Percentiles rank a stretch among this genome's conserved stretches.
Conservation (phyloP, 2,797 vertebrate genomes). For the Cyprinella venusta region DNA sequence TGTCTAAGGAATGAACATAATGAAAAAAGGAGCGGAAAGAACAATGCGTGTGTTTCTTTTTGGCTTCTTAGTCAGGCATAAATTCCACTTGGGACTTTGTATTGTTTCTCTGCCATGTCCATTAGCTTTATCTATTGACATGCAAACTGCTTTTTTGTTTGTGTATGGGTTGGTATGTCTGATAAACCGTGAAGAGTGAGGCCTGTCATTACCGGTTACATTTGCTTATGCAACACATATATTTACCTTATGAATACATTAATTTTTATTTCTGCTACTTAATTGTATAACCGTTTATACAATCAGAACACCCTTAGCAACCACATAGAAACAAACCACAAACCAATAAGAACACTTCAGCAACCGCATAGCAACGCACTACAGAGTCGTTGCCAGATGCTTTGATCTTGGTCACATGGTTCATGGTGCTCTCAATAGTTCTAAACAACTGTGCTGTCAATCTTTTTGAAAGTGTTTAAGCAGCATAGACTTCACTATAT, state of each 20-base stretch:
- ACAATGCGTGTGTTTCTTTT: slow-evolving; percentile 44
- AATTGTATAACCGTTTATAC: background rate
- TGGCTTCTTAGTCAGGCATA: slow-evolving; percentile 37
- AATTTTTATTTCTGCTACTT: background rate
- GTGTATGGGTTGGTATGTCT: background rate
- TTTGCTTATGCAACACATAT: background rate
- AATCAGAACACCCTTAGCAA: background rate
- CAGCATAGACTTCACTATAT: no score
- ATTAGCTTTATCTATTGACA: background rate
- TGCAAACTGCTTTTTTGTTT: slow-evolving; percentile 22
- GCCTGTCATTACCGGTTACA: background rate
- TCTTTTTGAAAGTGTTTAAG: no score
- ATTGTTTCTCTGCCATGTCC: slow-evolving; percentile 26
- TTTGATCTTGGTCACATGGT: no score
- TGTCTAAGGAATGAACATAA: slow-evolving; percentile 56
- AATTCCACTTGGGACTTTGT: slow-evolving; percentile 43
- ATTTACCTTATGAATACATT: background rate
- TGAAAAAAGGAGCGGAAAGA: slow-evolving; percentile 42
- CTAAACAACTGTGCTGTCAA: no score
- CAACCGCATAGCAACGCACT: background rate
- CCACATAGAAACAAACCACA: background rate
- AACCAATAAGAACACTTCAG: background rate
- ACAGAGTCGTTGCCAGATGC: no score
- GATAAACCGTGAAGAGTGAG: background rate
- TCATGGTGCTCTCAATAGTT: no score